Evolutionary conservation across 1,140 invertebrate species (phyloP), one percentile per base, ranked within the genome.

Genomic region (Octopus bimaculoides): DNA sequence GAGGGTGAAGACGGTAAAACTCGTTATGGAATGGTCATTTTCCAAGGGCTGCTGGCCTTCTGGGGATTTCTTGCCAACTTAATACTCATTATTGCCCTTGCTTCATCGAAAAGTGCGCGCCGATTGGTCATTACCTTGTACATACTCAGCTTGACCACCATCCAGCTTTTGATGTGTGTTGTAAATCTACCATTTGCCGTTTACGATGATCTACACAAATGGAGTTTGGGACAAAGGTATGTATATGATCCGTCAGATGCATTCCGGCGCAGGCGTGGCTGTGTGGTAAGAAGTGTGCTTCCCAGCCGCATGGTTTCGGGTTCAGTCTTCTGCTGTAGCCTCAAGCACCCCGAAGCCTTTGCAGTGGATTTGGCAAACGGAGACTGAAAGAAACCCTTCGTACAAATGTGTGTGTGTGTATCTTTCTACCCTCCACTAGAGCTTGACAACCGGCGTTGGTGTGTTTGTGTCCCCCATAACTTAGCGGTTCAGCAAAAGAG

Each of bases 41-140:
- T 41, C 74, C 74, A 75, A 52, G 74, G 41, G 14, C 41, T 75
- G 17, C 74, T 75, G 74, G 74, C 74, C 17, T 52, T 75, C 9
- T 75, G 74, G 74, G 74, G 74, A 41, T 75, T 75, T 52, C 20
- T 75, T 12, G 5, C 74, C 74, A 75, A 75, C 17, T 20, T 75
- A 14, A 41, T 53, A 6, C 52, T 75, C 6, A 7, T 75, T 0
- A 20, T 75, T 8, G 74, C 41, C 74, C 74, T 75, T 2, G 41
- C 52, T 9, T 53, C 52, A 12, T 52, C 74, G 17, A 53, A 53
- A 41, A 52, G 52, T 7, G 74, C 52, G 4, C 74, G 74, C 74
- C 20, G 41, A 75, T 8, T 75, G 12, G 74, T 75, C 4, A 41
- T 75, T 12, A 75, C 41, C 12, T 41, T 75, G 41, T 53, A 75